phyloP scores from a whole-genome alignment of 2,797 vertebrate genomes.

The Dicrostonyx torquatus region DNA sequence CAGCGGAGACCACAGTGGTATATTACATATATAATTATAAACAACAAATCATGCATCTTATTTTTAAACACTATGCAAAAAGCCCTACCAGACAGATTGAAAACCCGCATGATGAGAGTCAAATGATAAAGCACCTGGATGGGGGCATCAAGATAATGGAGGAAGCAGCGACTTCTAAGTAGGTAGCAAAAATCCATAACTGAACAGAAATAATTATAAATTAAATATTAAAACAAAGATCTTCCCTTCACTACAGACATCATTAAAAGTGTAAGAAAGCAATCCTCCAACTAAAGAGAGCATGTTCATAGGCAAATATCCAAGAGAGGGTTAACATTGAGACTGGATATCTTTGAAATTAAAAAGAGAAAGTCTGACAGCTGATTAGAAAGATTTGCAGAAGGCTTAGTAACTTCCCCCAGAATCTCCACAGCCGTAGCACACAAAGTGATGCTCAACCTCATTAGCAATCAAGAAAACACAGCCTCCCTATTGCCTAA shows the following conservation, averaged over 20 bases:
- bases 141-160: background rate
- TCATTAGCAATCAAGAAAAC: background rate
- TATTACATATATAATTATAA: background rate
- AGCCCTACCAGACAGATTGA: background rate
- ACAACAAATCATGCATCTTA: background rate
- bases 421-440: background rate
- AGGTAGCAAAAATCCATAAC: background rate
- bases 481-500: background rate
- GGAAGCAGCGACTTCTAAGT: background rate
- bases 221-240: conserved; percentile 30
- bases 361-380: background rate
- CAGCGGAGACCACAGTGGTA: background rate
- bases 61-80: background rate
- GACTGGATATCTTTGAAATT: background rate
- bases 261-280: background rate
- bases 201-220: background rate
- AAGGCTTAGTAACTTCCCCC: background rate
- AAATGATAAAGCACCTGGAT: background rate
- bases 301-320: background rate
- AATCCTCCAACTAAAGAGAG: background rate
- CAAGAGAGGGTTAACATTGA: background rate
- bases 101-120: background rate
- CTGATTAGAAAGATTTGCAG: background rate
- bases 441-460: background rate
- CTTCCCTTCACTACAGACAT: background rate